Evolutionary conservation across 2,113 vertebrate genomes (phyloP).

Genomic region (Nyctereutes procyonoides): DNA sequence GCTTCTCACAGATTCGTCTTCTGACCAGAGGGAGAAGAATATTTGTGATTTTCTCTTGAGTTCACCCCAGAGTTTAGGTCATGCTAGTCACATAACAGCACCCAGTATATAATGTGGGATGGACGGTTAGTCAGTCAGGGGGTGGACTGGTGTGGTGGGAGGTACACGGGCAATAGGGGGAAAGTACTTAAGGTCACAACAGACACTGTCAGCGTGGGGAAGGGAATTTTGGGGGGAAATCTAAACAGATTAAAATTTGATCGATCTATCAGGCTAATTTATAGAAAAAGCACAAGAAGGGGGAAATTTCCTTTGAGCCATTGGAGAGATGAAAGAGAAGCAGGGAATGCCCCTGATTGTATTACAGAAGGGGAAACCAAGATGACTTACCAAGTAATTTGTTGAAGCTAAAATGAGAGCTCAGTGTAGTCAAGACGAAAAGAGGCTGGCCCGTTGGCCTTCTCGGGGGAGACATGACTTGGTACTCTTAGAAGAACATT

Average conservation of each 20-base stretch:
- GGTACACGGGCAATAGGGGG: neutral
- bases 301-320: slow-evolving; percentile 42
- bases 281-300: slow-evolving; percentile 21
- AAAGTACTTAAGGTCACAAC: neutral
- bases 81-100: rapidly evolving
- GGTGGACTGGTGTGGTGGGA: neutral
- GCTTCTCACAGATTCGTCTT: neutral
- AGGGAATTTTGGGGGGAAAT: slow-evolving; percentile 73
- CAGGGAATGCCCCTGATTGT: slow-evolving; percentile 54
- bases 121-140: neutral
- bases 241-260: slow-evolving; percentile 54
- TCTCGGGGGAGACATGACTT: rapidly evolving
- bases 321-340: slow-evolving; percentile 8
- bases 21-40: neutral
- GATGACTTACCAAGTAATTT: neutral
- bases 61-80: neutral
- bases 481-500: neutral
- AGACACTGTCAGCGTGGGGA: neutral
- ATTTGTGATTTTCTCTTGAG: neutral
- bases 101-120: neutral
- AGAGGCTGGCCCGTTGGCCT: neutral
- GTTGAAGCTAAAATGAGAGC: neutral
- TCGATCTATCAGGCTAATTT: slow-evolving; percentile 46
- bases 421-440: neutral
- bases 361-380: neutral